Conservation (phyloP, 2,888 invertebrate genomes). For the Epiblema foenella region DNA sequence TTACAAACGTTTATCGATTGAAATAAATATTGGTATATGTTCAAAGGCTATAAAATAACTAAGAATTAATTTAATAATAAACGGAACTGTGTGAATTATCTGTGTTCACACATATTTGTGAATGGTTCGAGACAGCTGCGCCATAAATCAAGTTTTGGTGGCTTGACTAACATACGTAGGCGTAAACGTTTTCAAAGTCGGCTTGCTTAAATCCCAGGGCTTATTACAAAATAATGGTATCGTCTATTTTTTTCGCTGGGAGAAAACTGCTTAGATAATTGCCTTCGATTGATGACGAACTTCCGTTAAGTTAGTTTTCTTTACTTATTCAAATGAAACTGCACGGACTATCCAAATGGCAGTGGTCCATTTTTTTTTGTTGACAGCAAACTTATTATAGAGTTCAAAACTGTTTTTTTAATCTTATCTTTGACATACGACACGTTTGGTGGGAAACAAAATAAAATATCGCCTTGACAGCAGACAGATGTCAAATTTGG, state of each 20-base stretch:
- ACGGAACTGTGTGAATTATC: not conserved
- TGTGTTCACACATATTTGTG: not conserved
- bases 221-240: too few relatives aligned
- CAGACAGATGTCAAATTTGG: too few relatives aligned
- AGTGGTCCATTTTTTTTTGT: too few relatives aligned
- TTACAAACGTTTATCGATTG: not conserved
- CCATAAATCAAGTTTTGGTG: not conserved
- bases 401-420: too few relatives aligned
- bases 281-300: not conserved
- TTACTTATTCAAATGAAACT: not conserved
- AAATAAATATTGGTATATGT: not conserved
- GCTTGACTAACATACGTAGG: not conserved
- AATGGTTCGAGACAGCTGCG: not conserved
- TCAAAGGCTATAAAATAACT: not conserved
- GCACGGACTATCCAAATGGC: slow-evolving; percentile 11
- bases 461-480: too few relatives aligned
- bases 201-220: too few relatives aligned
- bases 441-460: too few relatives aligned
- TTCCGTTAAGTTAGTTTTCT: not conserved
- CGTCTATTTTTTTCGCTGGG: too few relatives aligned
- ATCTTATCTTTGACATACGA: too few relatives aligned
- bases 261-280: too few relatives aligned
- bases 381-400: too few relatives aligned
- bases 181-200: not conserved
- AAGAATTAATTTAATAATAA: not conserved